phyloP scores from a whole-genome alignment of 2,113 vertebrate species.

The Fulica atra region DNA sequence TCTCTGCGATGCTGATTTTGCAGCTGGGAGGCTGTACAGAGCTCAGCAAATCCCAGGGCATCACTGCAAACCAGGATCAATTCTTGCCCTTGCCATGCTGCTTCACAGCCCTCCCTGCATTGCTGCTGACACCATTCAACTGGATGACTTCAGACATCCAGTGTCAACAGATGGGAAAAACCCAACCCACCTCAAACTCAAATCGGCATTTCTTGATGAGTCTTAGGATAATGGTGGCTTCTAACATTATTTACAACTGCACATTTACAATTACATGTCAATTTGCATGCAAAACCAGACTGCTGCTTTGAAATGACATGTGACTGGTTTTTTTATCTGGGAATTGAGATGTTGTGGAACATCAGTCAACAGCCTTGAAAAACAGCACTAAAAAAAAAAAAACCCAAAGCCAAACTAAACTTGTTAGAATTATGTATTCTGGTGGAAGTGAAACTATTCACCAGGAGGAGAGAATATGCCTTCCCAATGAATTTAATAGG shows the following conservation, averaged over 20 bases:
- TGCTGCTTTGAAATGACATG: not conserved
- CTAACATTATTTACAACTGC: not conserved
- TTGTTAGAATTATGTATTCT: not conserved
- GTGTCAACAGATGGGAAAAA: not conserved
- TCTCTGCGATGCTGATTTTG: accelerated
- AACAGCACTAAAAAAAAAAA: not conserved
- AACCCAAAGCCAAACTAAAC: not conserved
- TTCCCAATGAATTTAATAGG: not conserved
- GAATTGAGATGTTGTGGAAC: not conserved
- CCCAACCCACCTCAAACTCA: not conserved
- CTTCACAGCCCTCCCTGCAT: not conserved
- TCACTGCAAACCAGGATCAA: not conserved
- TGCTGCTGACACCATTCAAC: not conserved
- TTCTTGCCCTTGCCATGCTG: not conserved
- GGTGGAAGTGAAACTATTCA: not conserved
- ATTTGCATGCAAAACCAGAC: not conserved
- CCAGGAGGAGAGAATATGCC: not conserved
- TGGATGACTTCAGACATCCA: accelerated
- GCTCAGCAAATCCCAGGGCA: not conserved
- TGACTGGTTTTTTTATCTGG: not conserved
- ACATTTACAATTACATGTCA: not conserved
- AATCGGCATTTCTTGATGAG: not conserved
- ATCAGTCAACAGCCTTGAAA: not conserved
- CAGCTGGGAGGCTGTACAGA: not conserved
- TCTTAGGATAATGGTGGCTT: not conserved